Conservation (phyloP, 2,113 vertebrate genomes). For the Delphinus delphis region DNA sequence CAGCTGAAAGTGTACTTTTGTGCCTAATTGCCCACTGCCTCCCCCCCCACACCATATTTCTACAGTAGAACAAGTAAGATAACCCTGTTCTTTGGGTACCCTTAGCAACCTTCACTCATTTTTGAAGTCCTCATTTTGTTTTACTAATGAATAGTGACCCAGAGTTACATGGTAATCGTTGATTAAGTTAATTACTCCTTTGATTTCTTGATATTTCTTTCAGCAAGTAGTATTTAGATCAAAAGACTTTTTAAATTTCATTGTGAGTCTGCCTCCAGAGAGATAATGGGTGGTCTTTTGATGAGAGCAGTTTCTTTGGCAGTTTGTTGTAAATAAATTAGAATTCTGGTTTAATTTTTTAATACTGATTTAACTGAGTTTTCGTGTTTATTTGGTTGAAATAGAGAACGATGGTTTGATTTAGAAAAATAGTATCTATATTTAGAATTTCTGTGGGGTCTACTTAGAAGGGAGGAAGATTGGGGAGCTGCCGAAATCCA, state of each 20-base stretch:
- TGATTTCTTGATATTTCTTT: constrained; percentile 21
- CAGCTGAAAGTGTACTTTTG: constrained; percentile 1
- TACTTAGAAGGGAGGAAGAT: neutral
- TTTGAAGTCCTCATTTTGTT: constrained; percentile 9
- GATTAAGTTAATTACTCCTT: constrained; percentile 11
- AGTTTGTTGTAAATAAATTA: constrained; percentile 16
- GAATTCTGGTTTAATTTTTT: constrained; percentile 18
- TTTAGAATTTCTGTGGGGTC: neutral
- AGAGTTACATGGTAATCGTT: neutral
- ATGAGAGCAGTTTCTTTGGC: neutral
- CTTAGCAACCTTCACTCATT: neutral
- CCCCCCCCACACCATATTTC: neutral
- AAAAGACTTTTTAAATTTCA: neutral
- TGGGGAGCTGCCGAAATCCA: neutral
- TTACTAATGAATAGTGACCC: neutral
- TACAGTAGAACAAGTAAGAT: neutral
- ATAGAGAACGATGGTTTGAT: neutral
- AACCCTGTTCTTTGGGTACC: neutral
- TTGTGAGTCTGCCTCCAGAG: neutral
- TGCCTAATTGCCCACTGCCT: no score
- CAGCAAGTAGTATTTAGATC: neutral
- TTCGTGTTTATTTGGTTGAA: neutral
- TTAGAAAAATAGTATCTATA: neutral
- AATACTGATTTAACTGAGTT: neutral
- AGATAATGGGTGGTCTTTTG: neutral